phyloP scores from a whole-genome alignment of 23 tunicate genomes.

The Halocynthia aurantium region DNA sequence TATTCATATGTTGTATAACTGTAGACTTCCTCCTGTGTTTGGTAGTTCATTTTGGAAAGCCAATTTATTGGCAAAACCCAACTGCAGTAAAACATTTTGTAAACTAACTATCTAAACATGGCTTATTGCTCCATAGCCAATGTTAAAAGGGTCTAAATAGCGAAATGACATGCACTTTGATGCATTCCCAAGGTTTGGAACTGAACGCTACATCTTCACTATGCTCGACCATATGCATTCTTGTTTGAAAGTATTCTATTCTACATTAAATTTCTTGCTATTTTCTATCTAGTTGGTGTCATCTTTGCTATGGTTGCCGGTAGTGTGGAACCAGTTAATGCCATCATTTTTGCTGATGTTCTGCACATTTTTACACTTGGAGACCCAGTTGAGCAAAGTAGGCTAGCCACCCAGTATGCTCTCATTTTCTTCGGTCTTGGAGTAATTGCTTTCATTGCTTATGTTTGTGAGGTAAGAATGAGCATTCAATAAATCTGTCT shows the following conservation, averaged over 20 bases:
- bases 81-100: not conserved
- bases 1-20: not conserved
- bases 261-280: not conserved
- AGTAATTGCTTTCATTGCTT: conserved; percentile 49
- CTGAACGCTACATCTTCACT: too few relatives aligned
- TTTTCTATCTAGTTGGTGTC: conserved; percentile 38
- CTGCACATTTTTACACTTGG: conserved; percentile 61
- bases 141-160: too few relatives aligned
- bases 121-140: too few relatives aligned
- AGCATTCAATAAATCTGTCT: not conserved
- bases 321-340: conserved; percentile 75
- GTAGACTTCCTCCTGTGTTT: not conserved
- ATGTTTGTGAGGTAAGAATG: conserved; percentile 38
- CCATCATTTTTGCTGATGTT: conserved; percentile 85
- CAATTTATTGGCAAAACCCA: not conserved
- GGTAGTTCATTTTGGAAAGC: not conserved
- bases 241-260: not conserved
- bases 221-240: too few relatives aligned
- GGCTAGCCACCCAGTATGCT: conserved; percentile 32
- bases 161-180: too few relatives aligned
- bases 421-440: conserved; percentile 58
- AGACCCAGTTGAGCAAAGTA: conserved; percentile 43
- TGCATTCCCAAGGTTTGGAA: too few relatives aligned
- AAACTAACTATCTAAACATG: not conserved
- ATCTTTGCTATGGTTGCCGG: conserved; percentile 80